Base-by-base conservation (phyloP, 2,113 vertebrate species). In the Pardalotus punctatus region DNA sequence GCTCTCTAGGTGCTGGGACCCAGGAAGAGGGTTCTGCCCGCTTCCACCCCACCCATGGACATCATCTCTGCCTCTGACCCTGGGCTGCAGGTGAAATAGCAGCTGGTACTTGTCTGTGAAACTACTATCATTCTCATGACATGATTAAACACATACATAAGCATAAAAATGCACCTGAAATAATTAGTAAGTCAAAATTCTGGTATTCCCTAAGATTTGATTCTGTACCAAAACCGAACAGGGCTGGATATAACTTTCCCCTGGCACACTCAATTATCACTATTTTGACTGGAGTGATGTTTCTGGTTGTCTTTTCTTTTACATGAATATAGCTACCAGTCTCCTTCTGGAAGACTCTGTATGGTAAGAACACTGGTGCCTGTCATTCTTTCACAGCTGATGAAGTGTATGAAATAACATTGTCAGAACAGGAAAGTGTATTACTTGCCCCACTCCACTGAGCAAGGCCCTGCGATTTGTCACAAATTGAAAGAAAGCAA, bases 381-480 rank as follows among this genome's bases (percentile, higher is more conserved):
- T 74, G 57, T 82, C 91, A 91, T 93, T 96, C 93, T 96, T 97
- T 93, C 57, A 93, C 12, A 95, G 57, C 48, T 92, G 92, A 96
- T 93, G 81, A 95, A 97, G 93, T 90, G 70, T 40, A 93, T 76
- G 94, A 95, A 96, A 88, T 71, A 92, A 57, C 95, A 96, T 23
- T 86, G 88, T 96, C 94, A 96, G 72, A 90, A 94, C 77, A 95
- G 77, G 77, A 91, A 69, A 91, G 82, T 56, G 95, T 65, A 96
- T 93, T 92, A 90, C 28, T 16, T 71, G 83, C 67, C 85, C 86
- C 66, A 61, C 80, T 93, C 82, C 78, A 80, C 0, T 33, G 81
- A 96, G 83, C 77, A 80, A 82, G 64, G 40, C 81, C 88, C 69
- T 85, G 91, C 93, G 95, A 96, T 96, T 97, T 53, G 78, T 88